phyloP scores from a whole-genome alignment of 2,888 invertebrate genomes.

The Micoletzkya japonica region DNA sequence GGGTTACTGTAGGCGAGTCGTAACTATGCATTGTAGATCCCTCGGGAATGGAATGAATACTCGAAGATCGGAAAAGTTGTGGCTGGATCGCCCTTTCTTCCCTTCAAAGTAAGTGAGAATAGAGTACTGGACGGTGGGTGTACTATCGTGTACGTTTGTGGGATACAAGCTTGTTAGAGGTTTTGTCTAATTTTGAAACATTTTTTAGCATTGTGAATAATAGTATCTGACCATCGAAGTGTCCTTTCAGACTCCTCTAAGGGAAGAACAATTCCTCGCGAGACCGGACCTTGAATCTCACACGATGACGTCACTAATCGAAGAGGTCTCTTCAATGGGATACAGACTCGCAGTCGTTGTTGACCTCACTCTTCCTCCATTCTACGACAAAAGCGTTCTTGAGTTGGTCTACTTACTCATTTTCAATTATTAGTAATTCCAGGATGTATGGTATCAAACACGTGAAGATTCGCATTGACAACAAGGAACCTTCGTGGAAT shows the following conservation, averaged over 20 bases:
- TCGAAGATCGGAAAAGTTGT: constrained; percentile 13
- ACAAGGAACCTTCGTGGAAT: constrained; percentile 18
- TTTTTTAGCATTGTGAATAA: neutral
- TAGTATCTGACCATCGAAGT: neutral
- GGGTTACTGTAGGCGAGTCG: neutral
- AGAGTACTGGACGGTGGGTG: too few relatives aligned
- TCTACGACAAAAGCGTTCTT: constrained; percentile 12
- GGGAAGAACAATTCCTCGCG: constrained; percentile 9
- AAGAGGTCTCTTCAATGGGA: constrained; percentile 7
- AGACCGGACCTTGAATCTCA: constrained; percentile 15
- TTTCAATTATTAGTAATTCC: neutral
- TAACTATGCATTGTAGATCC: constrained; percentile 14
- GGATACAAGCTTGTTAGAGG: too few relatives aligned
- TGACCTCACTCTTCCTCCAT: constrained; percentile 22
- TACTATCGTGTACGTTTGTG: too few relatives aligned
- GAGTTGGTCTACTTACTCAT: neutral
- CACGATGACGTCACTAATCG: constrained; percentile 9
- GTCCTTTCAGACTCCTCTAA: constrained; percentile 11
- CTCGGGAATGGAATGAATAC: constrained; percentile 20
- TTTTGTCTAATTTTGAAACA: too few relatives aligned
- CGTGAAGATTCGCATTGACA: constrained; percentile 20
- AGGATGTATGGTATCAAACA: constrained; percentile 13
- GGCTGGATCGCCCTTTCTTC: constrained; percentile 20
- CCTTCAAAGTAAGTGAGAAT: constrained; percentile 28
- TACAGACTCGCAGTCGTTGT: constrained; percentile 5